Evolutionary conservation across 2,888 invertebrate species (phyloP).

Genomic region (Patella ulyssiponensis): DNA sequence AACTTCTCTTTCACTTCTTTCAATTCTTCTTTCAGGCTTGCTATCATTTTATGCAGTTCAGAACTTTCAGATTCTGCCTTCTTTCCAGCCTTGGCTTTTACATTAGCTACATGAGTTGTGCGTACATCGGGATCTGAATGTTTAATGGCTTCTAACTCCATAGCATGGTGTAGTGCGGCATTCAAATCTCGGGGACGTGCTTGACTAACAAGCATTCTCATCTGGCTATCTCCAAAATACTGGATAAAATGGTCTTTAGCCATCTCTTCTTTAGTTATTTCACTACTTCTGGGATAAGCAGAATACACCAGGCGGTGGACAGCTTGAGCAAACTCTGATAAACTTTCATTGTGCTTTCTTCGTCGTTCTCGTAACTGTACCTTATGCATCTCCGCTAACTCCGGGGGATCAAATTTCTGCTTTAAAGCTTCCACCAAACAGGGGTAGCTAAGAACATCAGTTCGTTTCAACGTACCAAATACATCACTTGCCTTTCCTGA

Average conservation of each 20-base stretch:
- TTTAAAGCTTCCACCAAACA: not conserved
- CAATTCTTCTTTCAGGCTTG: not conserved
- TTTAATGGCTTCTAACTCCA: constrained; percentile 3
- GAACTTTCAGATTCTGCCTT: not conserved
- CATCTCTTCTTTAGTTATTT: not conserved
- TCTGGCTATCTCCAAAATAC: constrained; percentile 3
- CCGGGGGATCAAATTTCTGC: constrained; percentile 1
- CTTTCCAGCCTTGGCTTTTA: not conserved
- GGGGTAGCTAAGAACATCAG: not conserved
- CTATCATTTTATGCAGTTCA: not conserved
- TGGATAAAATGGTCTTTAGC: not conserved
- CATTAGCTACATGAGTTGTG: not conserved
- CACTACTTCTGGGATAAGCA: not conserved
- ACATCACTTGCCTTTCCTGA: not conserved
- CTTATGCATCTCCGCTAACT: not conserved
- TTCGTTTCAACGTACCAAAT: not conserved
- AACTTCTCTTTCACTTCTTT: not conserved
- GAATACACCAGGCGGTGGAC: not conserved
- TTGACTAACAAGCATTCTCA: not conserved
- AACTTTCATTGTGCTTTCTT: not conserved
- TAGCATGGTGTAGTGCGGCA: not conserved
- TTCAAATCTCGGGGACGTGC: constrained; percentile 1
- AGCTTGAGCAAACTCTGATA: not conserved
- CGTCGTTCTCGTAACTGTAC: not conserved
- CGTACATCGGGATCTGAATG: not conserved